phyloP scores from a whole-genome alignment of 1,140 invertebrate species.

The Lasioglossum albipes region DNA sequence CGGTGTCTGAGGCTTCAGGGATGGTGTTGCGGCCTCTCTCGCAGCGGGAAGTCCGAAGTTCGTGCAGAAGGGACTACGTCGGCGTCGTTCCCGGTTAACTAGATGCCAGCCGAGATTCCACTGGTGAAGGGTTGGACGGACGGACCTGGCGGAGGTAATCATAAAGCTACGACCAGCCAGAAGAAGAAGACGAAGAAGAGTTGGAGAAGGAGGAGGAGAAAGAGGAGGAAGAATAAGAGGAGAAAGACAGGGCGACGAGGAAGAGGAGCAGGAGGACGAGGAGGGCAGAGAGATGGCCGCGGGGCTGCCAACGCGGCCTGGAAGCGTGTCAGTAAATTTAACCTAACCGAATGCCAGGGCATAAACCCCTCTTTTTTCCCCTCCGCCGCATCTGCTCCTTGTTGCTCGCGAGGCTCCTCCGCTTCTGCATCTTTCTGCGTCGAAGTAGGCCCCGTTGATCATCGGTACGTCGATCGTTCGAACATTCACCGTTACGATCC shows the following conservation, averaged over 20 bases:
- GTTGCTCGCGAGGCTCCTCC: conserved; percentile 14
- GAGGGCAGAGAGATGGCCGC: conserved; percentile 40
- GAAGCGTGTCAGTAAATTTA: conserved; percentile 69
- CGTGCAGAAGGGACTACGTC: conserved; percentile 65
- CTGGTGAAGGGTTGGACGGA: conserved; percentile 65
- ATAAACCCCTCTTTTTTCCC: conserved; percentile 29
- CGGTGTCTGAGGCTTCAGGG: conserved; percentile 46
- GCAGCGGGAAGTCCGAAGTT: conserved; percentile 64
- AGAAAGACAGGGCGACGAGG: neutral
- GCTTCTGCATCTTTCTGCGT: conserved; percentile 41
- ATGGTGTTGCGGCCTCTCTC: conserved; percentile 63
- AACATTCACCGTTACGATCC: conserved; percentile 16
- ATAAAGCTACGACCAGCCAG: conserved; percentile 59
- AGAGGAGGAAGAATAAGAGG: neutral
- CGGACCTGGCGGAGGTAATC: conserved; percentile 61
- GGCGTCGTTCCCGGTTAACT: conserved; percentile 66
- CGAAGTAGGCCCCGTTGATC: neutral
- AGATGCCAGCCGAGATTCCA: conserved; percentile 68
- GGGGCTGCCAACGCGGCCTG: conserved; percentile 56
- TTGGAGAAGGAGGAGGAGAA: neutral
- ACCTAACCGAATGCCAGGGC: conserved; percentile 66
- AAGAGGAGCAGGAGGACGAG: neutral
- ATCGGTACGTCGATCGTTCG: conserved; percentile 29
- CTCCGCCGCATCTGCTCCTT: neutral
- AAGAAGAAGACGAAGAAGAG: conserved; percentile 2